Evolutionary conservation across 1,140 invertebrate species (phyloP), one percentile per base, ranked within the genome.

Genomic region (roundworm (Caenorhabditis elegans)): DNA sequence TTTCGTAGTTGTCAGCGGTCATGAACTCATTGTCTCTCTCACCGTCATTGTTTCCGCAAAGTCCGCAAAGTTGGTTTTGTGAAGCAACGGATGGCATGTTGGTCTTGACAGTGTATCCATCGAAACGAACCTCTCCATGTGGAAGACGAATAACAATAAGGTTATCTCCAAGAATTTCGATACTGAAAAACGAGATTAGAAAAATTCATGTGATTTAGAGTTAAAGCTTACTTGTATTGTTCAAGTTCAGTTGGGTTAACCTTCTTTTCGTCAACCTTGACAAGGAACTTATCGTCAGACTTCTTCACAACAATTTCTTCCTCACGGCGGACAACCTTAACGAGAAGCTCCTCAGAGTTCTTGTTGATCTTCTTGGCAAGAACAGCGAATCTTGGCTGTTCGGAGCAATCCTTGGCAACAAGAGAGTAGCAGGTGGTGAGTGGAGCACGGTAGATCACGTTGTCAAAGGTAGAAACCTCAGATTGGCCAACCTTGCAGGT

Each of bases 371-470:
- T 81, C 76, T 82, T 85, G 53, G 78, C 26, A 15, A 88, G 47
- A 78, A 87, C 84, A 31, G 86, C 86, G 70, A 88, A 87, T 17
- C 55, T 43, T 36, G 86, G 86, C 36, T 84, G 19, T 24, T 86
- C 78, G n/a, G 85, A 85, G 83, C 86, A 87, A 47, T 87, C 86
- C 86, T 88, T 87, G 39, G 86, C 86, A 4, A 87, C 15, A 48
- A 88, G 86, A 34, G 85, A 70, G 76, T 76, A 87, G 86, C 86
- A 87, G 15, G 47, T 53, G 48, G 84, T 75, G 34, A 86, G 48
- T 36, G 83, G 83, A 31, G 83, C 51, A 19, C 75, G 49, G 79
- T 48, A 76, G 48, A 79, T 24, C 34, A 82, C 80, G 22, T 82
- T 39, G 75, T 82, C 80, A 34, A 82, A 82, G 51, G 70, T 76